Evolutionary conservation across 2,888 invertebrate species (phyloP).

Genomic region (Hyppa rectilinea): DNA sequence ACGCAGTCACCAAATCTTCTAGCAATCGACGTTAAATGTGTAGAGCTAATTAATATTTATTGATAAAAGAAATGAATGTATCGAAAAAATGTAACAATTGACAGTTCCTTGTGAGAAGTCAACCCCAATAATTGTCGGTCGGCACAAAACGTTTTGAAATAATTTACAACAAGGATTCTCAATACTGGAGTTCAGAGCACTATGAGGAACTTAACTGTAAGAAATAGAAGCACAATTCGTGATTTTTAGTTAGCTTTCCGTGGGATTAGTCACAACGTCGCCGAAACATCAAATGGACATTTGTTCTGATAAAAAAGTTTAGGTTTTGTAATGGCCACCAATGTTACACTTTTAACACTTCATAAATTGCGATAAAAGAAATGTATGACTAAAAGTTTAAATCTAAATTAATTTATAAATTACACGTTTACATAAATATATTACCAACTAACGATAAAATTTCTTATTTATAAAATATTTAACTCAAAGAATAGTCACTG

Average conservation of each 20-base stretch:
- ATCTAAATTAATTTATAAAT: constrained; percentile 74
- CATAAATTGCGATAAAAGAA: constrained; percentile 74
- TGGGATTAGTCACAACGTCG: constrained; percentile 90
- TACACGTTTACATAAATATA: constrained; percentile 82
- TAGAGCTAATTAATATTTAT: constrained; percentile 68
- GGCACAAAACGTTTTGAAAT: constrained; percentile 83
- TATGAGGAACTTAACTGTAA: constrained; percentile 72
- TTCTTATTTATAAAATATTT: constrained; percentile 89
- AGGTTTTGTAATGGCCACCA: constrained; percentile 91
- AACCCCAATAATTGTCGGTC: constrained; percentile 87
- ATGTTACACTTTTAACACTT: constrained; percentile 89
- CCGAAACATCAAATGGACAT: constrained; percentile 91
- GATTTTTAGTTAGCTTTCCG: constrained; percentile 81
- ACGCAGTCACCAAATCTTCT: constrained; percentile 71
- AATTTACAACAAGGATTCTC: constrained; percentile 74
- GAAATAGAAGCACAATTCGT: constrained; percentile 78
- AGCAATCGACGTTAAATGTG: constrained; percentile 59
- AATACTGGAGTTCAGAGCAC: constrained; percentile 76
- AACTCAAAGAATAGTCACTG: constrained; percentile 90
- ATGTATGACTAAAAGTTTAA: constrained; percentile 71
- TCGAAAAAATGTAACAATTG: constrained; percentile 85
- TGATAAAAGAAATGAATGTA: constrained; percentile 77
- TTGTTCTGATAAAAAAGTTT: constrained; percentile 90
- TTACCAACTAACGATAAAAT: constrained; percentile 89
- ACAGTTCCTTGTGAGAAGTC: constrained; percentile 88